A percentile compares a stretch with the other conserved stretches of the same genome.
phyloP scores from a whole-genome alignment of 2,113 vertebrate species.

The Lampris incognitus region DNA sequence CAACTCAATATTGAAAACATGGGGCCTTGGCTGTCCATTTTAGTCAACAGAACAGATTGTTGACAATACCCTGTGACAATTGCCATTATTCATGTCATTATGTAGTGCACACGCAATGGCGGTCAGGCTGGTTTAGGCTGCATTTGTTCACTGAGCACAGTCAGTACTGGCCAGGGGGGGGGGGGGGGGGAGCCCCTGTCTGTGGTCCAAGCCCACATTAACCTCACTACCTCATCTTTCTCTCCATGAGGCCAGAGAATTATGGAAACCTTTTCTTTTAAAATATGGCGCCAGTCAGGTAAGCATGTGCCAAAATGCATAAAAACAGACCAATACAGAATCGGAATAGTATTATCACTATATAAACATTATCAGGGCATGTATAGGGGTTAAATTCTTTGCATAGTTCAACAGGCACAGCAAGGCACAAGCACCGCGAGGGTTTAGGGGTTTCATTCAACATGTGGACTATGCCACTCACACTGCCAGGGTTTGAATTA shows the following conservation, averaged over 20 bases:
- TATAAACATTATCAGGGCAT: no score
- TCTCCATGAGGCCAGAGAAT: slow-evolving; percentile 15
- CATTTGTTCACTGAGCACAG: no score
- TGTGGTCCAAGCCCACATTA: not conserved
- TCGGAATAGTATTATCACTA: no score
- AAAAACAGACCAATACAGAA: slow-evolving; percentile 38
- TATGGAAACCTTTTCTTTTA: slow-evolving; percentile 46
- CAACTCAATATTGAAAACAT: no score
- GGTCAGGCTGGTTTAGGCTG: no score
- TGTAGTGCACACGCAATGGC: not conserved
- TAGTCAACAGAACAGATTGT: not conserved
- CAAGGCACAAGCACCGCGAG: not conserved
- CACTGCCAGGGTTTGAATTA: no score
- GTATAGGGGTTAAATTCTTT: no score
- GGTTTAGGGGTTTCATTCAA: no score
- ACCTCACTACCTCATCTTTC: slow-evolving; percentile 18
- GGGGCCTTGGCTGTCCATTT: not conserved
- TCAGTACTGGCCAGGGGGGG: not conserved
- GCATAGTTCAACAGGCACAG: not conserved
- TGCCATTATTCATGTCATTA: not conserved
- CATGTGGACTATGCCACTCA: no score
- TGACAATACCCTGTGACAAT: not conserved
- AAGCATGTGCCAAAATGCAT: slow-evolving; percentile 37
- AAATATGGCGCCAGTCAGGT: slow-evolving; percentile 37
- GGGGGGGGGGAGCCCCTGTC: not conserved